Evolutionary conservation across 2,797 vertebrate genomes (phyloP).

Genomic region (Anguilla marmorata): DNA sequence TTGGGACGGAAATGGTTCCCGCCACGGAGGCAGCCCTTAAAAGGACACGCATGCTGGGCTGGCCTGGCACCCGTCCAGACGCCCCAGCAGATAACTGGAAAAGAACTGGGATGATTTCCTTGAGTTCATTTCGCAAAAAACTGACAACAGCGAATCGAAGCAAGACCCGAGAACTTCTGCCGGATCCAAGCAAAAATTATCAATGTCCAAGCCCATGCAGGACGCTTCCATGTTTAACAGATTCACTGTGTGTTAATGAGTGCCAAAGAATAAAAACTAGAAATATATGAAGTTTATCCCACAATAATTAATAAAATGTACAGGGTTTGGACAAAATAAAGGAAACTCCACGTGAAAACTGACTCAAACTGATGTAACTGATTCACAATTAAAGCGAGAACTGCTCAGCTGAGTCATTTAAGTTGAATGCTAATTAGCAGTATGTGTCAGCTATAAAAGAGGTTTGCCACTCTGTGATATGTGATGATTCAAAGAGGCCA

Average conservation of each 20-base stretch:
- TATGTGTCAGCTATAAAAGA: too few relatives aligned
- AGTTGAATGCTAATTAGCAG: too few relatives aligned
- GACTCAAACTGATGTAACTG: background rate
- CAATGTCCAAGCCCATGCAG: background rate
- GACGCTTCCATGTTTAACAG: background rate
- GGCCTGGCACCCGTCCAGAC: conserved; percentile 12
- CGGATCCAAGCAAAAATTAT: background rate
- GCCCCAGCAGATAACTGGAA: conserved; percentile 8
- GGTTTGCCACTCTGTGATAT: too few relatives aligned
- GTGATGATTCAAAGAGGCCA: too few relatives aligned
- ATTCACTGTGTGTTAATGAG: background rate
- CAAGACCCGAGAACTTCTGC: background rate
- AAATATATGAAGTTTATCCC: background rate
- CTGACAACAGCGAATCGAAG: background rate
- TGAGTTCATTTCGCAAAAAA: background rate
- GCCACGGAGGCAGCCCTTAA: background rate
- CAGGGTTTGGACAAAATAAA: background rate
- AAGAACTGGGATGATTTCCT: background rate
- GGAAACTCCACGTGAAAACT: background rate
- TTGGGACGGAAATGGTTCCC: background rate
- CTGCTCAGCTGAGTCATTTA: too few relatives aligned
- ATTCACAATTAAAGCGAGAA: too few relatives aligned
- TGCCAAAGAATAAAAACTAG: too few relatives aligned
- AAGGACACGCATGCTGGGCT: conserved; percentile 14
- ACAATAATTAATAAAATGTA: background rate